Evolutionary conservation across 2,888 invertebrate genomes (phyloP).

Genomic region (Ametastegia equiseti): DNA sequence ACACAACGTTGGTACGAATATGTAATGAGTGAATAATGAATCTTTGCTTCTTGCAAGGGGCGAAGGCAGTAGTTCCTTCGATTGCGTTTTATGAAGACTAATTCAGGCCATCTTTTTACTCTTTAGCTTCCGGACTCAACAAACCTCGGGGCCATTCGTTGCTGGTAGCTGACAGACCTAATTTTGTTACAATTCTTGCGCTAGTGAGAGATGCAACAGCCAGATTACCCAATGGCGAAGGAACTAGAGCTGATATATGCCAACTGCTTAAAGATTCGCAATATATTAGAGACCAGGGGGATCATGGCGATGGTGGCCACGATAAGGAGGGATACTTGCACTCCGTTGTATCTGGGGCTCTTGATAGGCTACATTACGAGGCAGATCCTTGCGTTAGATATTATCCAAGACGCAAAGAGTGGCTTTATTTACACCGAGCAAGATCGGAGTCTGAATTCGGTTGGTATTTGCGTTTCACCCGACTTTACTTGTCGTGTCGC

Average conservation of each 20-base stretch:
- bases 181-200: slow-evolving; percentile 93
- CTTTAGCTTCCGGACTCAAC: slow-evolving; percentile 69
- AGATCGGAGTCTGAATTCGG: slow-evolving; percentile 83
- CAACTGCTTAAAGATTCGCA: slow-evolving; percentile 89
- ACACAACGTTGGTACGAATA: slow-evolving; percentile 77
- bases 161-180: slow-evolving; percentile 89
- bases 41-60: not conserved
- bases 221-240: slow-evolving; percentile 95
- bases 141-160: slow-evolving; percentile 91
- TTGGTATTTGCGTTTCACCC: slow-evolving; percentile 64
- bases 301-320: slow-evolving; percentile 63
- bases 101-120: not conserved
- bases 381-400: slow-evolving; percentile 96
- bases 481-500: not conserved
- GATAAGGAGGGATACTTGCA: slow-evolving; percentile 83
- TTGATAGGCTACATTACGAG: slow-evolving; percentile 93
- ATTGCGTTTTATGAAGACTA: not conserved
- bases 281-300: slow-evolving; percentile 77
- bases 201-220: slow-evolving; percentile 96
- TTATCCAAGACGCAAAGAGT: slow-evolving; percentile 93
- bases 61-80: not conserved
- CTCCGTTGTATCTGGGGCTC: slow-evolving; percentile 91
- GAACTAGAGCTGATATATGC: slow-evolving; percentile 93
- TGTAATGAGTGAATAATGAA: not conserved
- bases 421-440: slow-evolving; percentile 95